These are phyloP conservation scores for Pandemis corylana DNA, from an alignment of 2,888 invertebrate genomes.

Conservation along the genomic window DNA sequence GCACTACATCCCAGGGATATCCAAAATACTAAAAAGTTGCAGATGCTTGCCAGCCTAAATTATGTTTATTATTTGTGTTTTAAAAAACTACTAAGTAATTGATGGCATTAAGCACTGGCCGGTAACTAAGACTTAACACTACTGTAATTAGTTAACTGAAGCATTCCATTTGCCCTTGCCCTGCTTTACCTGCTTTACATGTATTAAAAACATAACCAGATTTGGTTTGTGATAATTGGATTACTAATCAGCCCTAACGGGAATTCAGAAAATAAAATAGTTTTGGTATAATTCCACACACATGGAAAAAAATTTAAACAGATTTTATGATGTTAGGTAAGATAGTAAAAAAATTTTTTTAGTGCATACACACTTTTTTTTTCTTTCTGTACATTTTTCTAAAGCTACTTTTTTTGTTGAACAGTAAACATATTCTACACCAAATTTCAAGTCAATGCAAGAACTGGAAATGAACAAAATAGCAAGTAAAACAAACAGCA, in stretches of 20 bases:
- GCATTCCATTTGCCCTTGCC: slow-evolving; percentile 2
- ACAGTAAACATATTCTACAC: too few relatives aligned
- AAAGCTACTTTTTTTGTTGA: too few relatives aligned
- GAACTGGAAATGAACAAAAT: too few relatives aligned
- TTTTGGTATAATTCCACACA: background rate
- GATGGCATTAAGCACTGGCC: background rate
- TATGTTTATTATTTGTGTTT: background rate
- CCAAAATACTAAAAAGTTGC: too few relatives aligned
- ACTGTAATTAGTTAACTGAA: background rate
- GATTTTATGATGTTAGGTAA: too few relatives aligned
- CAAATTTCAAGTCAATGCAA: too few relatives aligned
- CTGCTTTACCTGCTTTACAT: background rate
- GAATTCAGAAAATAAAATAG: background rate
- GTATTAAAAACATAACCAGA: background rate
- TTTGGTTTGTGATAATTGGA: background rate
- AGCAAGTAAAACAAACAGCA: too few relatives aligned
- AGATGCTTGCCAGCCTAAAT: too few relatives aligned
- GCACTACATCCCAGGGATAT: too few relatives aligned
- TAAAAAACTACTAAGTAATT: background rate
- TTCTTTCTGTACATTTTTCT: too few relatives aligned
- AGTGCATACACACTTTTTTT: too few relatives aligned
- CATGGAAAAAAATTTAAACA: background rate
- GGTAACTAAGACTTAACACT: background rate
- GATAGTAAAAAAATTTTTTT: too few relatives aligned
- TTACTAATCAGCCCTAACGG: background rate